phyloP scores from a whole-genome alignment of 2,113 vertebrate species.

The Dermatemys mawii region DNA sequence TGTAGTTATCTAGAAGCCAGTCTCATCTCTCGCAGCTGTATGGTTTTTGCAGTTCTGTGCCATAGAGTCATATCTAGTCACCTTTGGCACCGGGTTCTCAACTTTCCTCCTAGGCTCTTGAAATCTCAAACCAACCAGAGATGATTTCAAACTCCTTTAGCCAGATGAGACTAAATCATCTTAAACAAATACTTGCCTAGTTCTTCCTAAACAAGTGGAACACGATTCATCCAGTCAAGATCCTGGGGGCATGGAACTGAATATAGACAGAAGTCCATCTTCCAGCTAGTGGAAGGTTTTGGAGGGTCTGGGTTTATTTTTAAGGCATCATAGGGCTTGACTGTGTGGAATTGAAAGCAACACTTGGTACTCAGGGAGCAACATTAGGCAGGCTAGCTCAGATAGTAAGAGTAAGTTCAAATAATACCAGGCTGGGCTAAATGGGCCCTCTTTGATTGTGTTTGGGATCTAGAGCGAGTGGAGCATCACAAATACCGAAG shows the following conservation, averaged over 20 bases:
- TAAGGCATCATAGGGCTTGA: background rate
- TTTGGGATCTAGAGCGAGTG: background rate
- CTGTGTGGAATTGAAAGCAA: background rate
- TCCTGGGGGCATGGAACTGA: background rate
- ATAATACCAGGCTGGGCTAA: background rate
- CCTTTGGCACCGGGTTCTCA: background rate
- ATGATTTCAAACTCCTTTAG: background rate
- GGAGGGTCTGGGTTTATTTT: background rate
- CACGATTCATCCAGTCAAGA: background rate
- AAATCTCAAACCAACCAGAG: background rate
- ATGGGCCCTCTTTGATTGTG: background rate
- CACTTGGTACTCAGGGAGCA: background rate
- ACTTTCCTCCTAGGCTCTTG: background rate
- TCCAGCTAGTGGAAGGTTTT: background rate
- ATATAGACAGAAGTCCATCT: background rate
- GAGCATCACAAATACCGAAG: background rate
- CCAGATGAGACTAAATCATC: background rate
- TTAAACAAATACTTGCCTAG: background rate
- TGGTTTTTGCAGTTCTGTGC: background rate
- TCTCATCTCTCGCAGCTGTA: background rate
- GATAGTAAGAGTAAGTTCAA: background rate
- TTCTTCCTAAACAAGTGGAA: background rate
- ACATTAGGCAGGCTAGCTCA: background rate
- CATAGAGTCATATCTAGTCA: background rate
- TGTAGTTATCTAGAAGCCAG: background rate